Evolutionary conservation across 2,113 vertebrate species (phyloP), one percentile per base, ranked within the genome.

Genomic region (Chamaetylas fuelleborni): DNA sequence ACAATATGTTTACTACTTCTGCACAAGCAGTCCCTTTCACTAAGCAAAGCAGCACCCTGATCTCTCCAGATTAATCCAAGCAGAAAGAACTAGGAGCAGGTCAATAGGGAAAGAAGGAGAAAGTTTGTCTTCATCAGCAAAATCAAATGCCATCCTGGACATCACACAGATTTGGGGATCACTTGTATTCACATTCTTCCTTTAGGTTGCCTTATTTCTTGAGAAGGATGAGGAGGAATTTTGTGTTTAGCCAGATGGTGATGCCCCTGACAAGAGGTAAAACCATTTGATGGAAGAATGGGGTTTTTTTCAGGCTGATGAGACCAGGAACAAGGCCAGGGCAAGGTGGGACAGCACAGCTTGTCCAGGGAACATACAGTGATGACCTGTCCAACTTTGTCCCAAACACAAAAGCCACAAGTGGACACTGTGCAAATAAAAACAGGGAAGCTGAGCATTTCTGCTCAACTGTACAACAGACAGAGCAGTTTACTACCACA

Each of bases 1-100:
- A 87, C 89, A 94, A 89, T 93, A 95, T 95, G 95, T 81, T 96
- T 95, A 92, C 73, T 86, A 45, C 79, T 80, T 76, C 92, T 62
- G n/a, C 56, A 93, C 91, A 96, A 77, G 62, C 62, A 88, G 56
- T 74, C 71, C 47, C 67, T 86, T 90, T 88, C 90, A 83, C 69
- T 60, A 74, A 56, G 71, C 69, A 90, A 92, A 88, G 80, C 60
- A 26, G 36, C 24, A 56, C n/a, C 82, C 88, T 62, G 72, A 71
- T 73, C 43, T 70, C 43, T 51, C 67, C 71, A 65, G 69, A 83
- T 73, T 83, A 93, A 89, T 71, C 65, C 18, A 31, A 89, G 45
- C 3, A 1, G 82, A 77, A 82, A 86, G 38, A 60, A 50, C 62
- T 31, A 23, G 12, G 54, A 87, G 6, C 51, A 80, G 24, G 34